Conservation (phyloP, 2,888 invertebrate genomes). For the Platycheirus albimanus region DNA sequence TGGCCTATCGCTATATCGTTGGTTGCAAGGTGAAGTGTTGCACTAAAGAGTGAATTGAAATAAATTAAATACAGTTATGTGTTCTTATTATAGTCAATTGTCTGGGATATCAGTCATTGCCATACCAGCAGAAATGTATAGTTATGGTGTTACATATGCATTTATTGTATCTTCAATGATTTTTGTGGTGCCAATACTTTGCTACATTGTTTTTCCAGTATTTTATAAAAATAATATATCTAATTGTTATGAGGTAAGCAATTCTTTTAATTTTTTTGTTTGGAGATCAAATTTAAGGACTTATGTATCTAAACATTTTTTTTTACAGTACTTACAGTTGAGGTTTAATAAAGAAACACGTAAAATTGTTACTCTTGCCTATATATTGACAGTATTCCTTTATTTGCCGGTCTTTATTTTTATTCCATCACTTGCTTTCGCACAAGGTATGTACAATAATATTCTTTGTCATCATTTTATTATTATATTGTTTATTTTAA, state of each 20-base stretch:
- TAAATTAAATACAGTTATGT: not conserved
- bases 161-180: slow-evolving; percentile 80
- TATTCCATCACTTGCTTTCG: slow-evolving; percentile 80
- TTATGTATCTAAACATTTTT: not conserved
- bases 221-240: slow-evolving; percentile 82
- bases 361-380: slow-evolving; percentile 79
- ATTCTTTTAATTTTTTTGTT: slow-evolving; percentile 32
- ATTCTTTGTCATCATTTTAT: too few relatives aligned
- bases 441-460: too few relatives aligned
- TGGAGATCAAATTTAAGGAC: not conserved
- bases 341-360: slow-evolving; percentile 79
- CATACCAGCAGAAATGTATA: slow-evolving; percentile 83
- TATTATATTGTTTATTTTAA: slow-evolving; percentile 62
- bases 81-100: slow-evolving; percentile 80
- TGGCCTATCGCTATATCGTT: slow-evolving; percentile 87
- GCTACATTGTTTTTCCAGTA: slow-evolving; percentile 81
- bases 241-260: slow-evolving; percentile 80
- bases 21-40: slow-evolving; percentile 82
- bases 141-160: slow-evolving; percentile 82
- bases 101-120: slow-evolving; percentile 83
- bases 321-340: slow-evolving; percentile 79
- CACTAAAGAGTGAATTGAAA: too few relatives aligned
- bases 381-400: slow-evolving; percentile 78
- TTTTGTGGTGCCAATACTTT: slow-evolving; percentile 76
- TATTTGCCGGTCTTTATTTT: slow-evolving; percentile 81